Evolutionary conservation across 1,140 invertebrate species (phyloP).

Genomic region (Oryctes rhinoceros): DNA sequence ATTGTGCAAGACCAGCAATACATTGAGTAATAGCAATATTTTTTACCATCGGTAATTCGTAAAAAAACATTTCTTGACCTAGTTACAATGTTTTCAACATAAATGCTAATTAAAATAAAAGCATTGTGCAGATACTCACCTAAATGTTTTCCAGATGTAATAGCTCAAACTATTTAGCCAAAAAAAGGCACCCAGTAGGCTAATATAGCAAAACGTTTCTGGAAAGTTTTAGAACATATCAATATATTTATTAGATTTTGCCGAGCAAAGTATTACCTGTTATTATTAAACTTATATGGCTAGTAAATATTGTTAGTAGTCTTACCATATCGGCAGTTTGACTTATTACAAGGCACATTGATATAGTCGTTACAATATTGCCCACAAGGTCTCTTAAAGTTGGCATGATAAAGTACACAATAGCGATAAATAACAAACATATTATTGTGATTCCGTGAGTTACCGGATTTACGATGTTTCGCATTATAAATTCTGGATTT

Average conservation of each 20-base stretch:
- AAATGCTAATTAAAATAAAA: background rate
- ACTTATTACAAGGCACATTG: conserved; percentile 76
- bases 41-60: conserved; percentile 80
- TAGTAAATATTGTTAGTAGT: conserved; percentile 81
- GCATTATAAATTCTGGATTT: conserved; percentile 75
- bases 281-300: conserved; percentile 79
- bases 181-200: conserved; percentile 79
- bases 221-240: conserved; percentile 52
- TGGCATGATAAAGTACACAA: conserved; percentile 86
- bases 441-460: conserved; percentile 77
- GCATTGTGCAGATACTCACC: conserved; percentile 61
- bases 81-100: conserved; percentile 49
- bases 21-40: conserved; percentile 85
- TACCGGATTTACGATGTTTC: conserved; percentile 76
- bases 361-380: conserved; percentile 83
- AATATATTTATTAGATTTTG: background rate
- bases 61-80: conserved; percentile 84
- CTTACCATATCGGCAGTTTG: conserved; percentile 80
- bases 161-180: conserved; percentile 86
- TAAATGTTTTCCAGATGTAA: conserved; percentile 87
- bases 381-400: conserved; percentile 82
- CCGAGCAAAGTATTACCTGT: conserved; percentile 66
- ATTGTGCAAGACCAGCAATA: conserved; percentile 81
- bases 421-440: conserved; percentile 75
- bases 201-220: conserved; percentile 79